Conservation (phyloP, 2,113 vertebrate genomes). For the Acanthisitta chloris region DNA sequence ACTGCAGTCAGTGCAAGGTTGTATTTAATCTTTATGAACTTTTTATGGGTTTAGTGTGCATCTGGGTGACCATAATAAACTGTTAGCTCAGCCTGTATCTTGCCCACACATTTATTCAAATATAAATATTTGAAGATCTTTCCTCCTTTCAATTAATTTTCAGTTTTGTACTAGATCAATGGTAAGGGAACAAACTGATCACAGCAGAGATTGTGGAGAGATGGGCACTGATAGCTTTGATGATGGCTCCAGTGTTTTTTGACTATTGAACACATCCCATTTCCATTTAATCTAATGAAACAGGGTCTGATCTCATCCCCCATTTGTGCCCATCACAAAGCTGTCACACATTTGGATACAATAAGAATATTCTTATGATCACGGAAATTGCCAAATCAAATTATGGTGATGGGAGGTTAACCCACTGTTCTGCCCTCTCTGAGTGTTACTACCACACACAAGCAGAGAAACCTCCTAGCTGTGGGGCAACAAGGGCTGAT, state of each 20-base stretch:
- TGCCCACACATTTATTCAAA: not conserved
- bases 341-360: conserved; percentile 3
- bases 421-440: not conserved
- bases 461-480: not conserved
- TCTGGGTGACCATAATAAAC: not conserved
- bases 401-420: not conserved
- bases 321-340: not conserved
- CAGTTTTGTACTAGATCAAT: conserved; percentile 45
- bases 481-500: not conserved
- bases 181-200: conserved; percentile 35
- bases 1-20: too few species aligned
- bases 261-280: conserved; percentile 21
- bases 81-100: not conserved
- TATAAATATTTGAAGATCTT: conserved; percentile 51
- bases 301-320: not conserved
- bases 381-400: not conserved
- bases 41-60: too few species aligned
- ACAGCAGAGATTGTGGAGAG: conserved; percentile 12
- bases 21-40: too few species aligned
- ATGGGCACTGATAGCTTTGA: conserved; percentile 46
- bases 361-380: not conserved
- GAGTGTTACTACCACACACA: not conserved
- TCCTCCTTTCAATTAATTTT: conserved; percentile 43
- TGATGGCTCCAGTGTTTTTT: conserved; percentile 12
- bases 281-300: conserved; percentile 22